Base-by-base conservation (phyloP, 2,113 vertebrate species). In the Labrus mixtus region DNA sequence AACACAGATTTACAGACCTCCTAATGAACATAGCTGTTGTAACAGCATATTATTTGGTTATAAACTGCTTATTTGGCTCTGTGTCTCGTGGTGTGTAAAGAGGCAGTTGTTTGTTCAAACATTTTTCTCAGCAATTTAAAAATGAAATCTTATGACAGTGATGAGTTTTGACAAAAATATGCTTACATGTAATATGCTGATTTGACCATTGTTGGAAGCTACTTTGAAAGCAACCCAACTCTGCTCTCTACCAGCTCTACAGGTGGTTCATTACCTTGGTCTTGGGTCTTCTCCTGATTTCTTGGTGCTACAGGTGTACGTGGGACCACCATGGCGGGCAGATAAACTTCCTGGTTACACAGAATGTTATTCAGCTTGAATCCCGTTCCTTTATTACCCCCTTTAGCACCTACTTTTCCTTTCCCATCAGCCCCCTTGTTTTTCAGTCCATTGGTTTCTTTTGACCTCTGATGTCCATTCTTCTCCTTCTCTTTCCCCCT, bases 321-420 rank as follows among this genome's bases (percentile, higher is more conserved):
- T 22, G 92, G 92, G 23, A 93, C 92, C 76, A 93, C 92, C 90
- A 91, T 93, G 50, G 92, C 86, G 0, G 92, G 68, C 65, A 92
- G 68, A 67, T 89, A 90, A 23, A 88, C 82, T 19, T 92, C 79
- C 59, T 87, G 83, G 68, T 53, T 79, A 2, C 56, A n/a, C 12
- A 73, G 78, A 2, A 55, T 33, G 64, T 80, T 75, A 57, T 63
- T 86, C 3, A 63, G 12, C 8, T 84, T 90, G 41, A 46, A 1
- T 36, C 16, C 51, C 11, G 45, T 68, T 73, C 48, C 85, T 77
- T 15, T 82, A 60, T 72, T 73, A 8, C 62, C 66, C 19, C 19
- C 86, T 79, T 82, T 89, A 25, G 68, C 5, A 3, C 39, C 79
- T 8, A 20, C 82, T 79, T 81, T 90, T 76, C 81, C 87, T 72